phyloP scores from a whole-genome alignment of 2,888 invertebrate genomes.

The Baronia brevicornis region DNA sequence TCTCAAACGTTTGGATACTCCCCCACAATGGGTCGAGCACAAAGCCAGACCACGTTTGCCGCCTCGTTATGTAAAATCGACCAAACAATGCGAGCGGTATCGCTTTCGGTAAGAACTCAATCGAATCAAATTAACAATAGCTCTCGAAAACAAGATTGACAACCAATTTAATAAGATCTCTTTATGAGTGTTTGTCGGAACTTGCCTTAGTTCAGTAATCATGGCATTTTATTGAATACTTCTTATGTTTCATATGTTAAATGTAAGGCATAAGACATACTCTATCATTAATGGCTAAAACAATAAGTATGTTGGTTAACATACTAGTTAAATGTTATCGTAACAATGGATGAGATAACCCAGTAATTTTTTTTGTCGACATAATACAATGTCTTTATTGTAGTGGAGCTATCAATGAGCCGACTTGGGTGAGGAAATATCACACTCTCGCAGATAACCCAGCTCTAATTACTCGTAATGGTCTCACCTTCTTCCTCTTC shows the following conservation, averaged over 20 bases:
- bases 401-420: too few relatives aligned
- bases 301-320: too few relatives aligned
- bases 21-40: constrained; percentile 55
- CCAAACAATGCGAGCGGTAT: constrained; percentile 66
- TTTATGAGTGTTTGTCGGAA: constrained; percentile 24
- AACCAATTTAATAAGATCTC: constrained; percentile 28
- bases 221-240: constrained; percentile 21
- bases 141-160: constrained; percentile 40
- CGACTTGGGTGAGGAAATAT: too few relatives aligned
- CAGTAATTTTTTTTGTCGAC: too few relatives aligned
- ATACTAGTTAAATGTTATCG: too few relatives aligned
- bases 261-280: too few relatives aligned
- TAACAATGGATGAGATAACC: too few relatives aligned
- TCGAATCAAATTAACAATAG: constrained; percentile 67
- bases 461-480: too few relatives aligned
- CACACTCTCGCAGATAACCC: too few relatives aligned
- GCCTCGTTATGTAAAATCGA: constrained; percentile 70
- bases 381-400: too few relatives aligned
- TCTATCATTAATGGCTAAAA: too few relatives aligned
- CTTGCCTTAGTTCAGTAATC: constrained; percentile 23
- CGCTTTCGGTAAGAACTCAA: constrained; percentile 68
- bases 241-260: constrained; percentile 6
- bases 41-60: constrained; percentile 57
- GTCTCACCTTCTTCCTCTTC: too few relatives aligned
- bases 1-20: constrained; percentile 64